These are phyloP conservation scores for Empidonax alnorum DNA, from an alignment of 2,113 vertebrate genomes.

Conservation along the genomic window DNA sequence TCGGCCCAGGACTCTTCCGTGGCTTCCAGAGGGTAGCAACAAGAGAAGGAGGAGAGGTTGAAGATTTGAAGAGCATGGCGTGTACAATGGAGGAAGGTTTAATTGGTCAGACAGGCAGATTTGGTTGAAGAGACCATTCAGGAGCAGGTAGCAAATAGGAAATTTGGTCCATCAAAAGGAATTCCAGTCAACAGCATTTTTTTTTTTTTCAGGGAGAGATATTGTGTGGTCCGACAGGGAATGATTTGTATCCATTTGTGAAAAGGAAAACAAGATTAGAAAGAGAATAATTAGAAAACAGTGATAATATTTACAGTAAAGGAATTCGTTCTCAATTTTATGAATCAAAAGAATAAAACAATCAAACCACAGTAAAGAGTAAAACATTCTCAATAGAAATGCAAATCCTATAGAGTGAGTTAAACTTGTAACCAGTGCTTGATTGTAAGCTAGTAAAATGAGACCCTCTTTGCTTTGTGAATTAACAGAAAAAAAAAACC, in stretches of 20 bases:
- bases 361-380: conserved; percentile 46
- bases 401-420: not conserved
- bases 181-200: conserved; percentile 86
- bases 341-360: conserved; percentile 64
- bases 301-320: conserved; percentile 80
- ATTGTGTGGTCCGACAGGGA: conserved; percentile 85
- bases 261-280: conserved; percentile 79
- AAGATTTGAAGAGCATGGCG: conserved; percentile 75
- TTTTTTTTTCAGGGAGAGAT: conserved; percentile 80
- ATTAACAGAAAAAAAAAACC: not conserved
- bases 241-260: conserved; percentile 88
- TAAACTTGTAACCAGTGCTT: not conserved
- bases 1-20: conserved; percentile 99
- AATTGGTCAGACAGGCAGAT: conserved; percentile 83
- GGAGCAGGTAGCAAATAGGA: conserved; percentile 83
- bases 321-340: conserved; percentile 59
- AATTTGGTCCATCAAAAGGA: conserved; percentile 83
- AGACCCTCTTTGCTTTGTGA: not conserved
- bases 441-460: not conserved
- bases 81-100: conserved; percentile 74
- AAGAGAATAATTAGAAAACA: conserved; percentile 81
- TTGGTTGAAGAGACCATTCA: conserved; percentile 78
- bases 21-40: conserved; percentile 91
- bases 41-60: conserved; percentile 76
- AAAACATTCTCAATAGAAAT: conserved; percentile 27